A percentile compares a stretch with the other conserved stretches of the same genome.
Evolutionary conservation across 1,140 invertebrate species (phyloP).

Genomic region (Bombus cullumanus): DNA sequence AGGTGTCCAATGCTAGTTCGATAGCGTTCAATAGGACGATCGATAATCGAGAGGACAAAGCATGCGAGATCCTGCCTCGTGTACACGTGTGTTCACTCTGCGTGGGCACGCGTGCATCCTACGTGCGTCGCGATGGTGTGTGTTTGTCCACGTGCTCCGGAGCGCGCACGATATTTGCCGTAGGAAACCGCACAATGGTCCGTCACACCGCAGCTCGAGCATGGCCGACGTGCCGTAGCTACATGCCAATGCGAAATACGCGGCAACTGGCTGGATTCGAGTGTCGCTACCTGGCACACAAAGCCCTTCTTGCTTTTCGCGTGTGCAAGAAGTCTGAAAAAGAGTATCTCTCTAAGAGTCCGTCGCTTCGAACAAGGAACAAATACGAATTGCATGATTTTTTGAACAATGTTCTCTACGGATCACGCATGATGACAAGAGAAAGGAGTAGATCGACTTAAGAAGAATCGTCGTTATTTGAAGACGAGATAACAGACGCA

Average conservation of each 20-base stretch:
- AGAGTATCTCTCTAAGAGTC: no score
- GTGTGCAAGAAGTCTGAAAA: no score
- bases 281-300: not conserved
- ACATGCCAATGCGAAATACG: slow-evolving; percentile 44
- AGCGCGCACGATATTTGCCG: slow-evolving; percentile 65
- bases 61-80: not conserved
- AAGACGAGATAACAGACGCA: no score
- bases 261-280: not conserved
- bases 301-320: not conserved
- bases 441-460: no score
- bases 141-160: slow-evolving; percentile 51
- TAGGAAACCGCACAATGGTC: slow-evolving; percentile 68
- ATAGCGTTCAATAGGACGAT: slow-evolving; percentile 63
- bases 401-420: no score
- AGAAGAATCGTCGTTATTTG: no score
- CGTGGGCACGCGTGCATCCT: slow-evolving; percentile 46
- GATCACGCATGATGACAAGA: no score
- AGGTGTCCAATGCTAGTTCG: slow-evolving; percentile 27
- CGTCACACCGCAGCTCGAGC: slow-evolving; percentile 64
- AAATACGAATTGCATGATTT: no score
- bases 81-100: slow-evolving; percentile 1
- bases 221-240: slow-evolving; percentile 51
- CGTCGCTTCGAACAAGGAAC: no score
- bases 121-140: not conserved
- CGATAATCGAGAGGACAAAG: slow-evolving; percentile 48